Base-by-base conservation (phyloP, 2,888 invertebrate species). In the Drosophila merina region DNA sequence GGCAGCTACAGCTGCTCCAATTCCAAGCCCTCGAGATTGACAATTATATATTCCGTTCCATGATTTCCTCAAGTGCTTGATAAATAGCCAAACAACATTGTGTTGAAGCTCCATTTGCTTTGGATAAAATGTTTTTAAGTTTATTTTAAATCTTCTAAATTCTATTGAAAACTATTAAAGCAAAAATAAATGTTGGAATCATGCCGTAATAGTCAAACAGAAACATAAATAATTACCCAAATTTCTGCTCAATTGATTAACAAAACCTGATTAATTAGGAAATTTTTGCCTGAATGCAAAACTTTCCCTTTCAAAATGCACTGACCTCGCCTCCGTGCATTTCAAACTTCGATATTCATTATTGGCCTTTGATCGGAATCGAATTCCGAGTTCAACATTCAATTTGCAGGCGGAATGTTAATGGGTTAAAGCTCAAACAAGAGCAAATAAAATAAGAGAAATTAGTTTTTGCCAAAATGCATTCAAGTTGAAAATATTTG, bases 401-500 rank as follows among this genome's bases (percentile, higher is more conserved):
- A 47, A 64, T 67, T 67, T 36, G 45, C 45, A 20, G 9, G 25
- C 26, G 49, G 36, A 67, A 58, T 58, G 58, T 64, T 58, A 50
- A 67, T 69, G n/a, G 70, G 52, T 28, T 55, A 48, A 51, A 42
- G 36, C 44, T 31, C 36, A 31, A 48, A 55, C 42, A 64, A 64
- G 63, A n/a, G 36, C 36, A 55, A 72, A 63, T 72, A 45, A 55
- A 72, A 63, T 63, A 63, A 63, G 63, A 55, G 64, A 38, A 63
- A 36, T 33, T 9, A 63, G 28, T 26, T 44, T 33, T 30, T 30
- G 49, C 49, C 49, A 54, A 72, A 70, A 62, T 68, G 76, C 74
- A 66, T 57, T 76, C 70, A 63, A 84, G 87, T 70, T 74, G 77
- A 72, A 87, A 83, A 79, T 79, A 74, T 83, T 83, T 76, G 69